These are phyloP conservation scores for Oedothorax gibbosus DNA, from an alignment of 1,140 invertebrate genomes.

Conservation along the genomic window DNA sequence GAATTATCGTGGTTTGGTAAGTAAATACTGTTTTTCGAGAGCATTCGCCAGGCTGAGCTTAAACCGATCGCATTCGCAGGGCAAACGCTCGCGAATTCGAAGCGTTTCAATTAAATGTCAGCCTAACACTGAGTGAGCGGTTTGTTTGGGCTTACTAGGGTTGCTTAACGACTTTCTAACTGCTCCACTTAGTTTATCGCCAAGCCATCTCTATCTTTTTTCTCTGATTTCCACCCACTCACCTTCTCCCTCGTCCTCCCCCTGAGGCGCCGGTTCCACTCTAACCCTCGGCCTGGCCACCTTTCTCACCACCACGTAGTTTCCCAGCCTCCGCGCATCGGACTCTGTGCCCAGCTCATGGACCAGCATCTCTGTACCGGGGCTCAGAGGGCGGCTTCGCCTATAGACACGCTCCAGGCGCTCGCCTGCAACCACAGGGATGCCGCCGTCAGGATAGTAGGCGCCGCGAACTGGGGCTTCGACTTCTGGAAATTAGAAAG, in stretches of 20 bases:
- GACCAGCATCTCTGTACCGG: conserved; percentile 33
- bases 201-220: too few species aligned
- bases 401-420: conserved; percentile 53
- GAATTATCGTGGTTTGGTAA: too few species aligned
- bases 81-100: too few species aligned
- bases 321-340: conserved; percentile 35
- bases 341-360: conserved; percentile 20
- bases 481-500: conserved; percentile 2
- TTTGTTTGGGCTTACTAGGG: too few species aligned
- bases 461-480: conserved; percentile 9
- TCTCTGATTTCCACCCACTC: conserved; percentile 3
- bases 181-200: too few species aligned
- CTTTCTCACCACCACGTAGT: conserved; percentile 55
- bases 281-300: conserved; percentile 46
- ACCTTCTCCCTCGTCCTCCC: not conserved
- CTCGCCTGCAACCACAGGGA: conserved; percentile 28
- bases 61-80: too few species aligned
- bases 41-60: too few species aligned
- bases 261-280: conserved; percentile 27
- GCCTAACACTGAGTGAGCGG: too few species aligned
- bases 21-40: too few species aligned
- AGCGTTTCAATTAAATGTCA: too few species aligned
- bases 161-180: too few species aligned
- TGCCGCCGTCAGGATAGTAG: conserved; percentile 47
- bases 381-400: conserved; percentile 39